phyloP scores from a whole-genome alignment of 1,140 invertebrate species.

The Dufourea novaeangliae region DNA sequence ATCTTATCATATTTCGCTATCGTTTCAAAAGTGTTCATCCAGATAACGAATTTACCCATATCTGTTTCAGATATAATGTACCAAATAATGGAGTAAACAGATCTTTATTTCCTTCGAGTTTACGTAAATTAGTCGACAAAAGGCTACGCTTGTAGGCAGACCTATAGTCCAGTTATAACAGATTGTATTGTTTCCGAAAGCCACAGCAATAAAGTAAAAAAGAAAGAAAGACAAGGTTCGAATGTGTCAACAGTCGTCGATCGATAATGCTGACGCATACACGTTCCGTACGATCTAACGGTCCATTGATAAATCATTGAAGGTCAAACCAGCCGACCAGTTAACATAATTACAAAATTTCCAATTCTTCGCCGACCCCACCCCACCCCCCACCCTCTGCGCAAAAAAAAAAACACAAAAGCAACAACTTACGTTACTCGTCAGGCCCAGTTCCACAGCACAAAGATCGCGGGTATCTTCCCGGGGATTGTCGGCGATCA shows the following conservation, averaged over 20 bases:
- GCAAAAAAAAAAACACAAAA: neutral
- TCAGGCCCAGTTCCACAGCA: neutral
- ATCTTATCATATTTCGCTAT: no score
- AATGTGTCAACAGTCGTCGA: conserved; percentile 51
- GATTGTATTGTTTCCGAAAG: neutral
- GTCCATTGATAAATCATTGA: conserved; percentile 59
- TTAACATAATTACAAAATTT: no score
- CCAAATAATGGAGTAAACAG: no score
- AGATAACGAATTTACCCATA: no score
- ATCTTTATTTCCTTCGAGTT: no score
- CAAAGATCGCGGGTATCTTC: conserved; percentile 11
- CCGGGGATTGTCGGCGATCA: conserved; percentile 21
- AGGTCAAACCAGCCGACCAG: conserved; percentile 8
- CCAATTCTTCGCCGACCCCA: no score
- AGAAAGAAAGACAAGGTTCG: neutral
- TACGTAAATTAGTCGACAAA: no score
- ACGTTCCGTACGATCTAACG: conserved; percentile 52
- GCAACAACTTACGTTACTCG: conserved; percentile 20
- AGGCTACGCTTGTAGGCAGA: no score
- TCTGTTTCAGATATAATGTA: no score
- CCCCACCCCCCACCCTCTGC: no score
- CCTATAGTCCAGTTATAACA: no score
- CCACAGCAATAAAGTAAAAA: neutral
- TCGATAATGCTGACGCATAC: conserved; percentile 51
- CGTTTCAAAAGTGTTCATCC: no score